These are phyloP conservation scores for Sus cebifrons DNA, from an alignment of 2,797 vertebrate species.

Conservation along the genomic window DNA sequence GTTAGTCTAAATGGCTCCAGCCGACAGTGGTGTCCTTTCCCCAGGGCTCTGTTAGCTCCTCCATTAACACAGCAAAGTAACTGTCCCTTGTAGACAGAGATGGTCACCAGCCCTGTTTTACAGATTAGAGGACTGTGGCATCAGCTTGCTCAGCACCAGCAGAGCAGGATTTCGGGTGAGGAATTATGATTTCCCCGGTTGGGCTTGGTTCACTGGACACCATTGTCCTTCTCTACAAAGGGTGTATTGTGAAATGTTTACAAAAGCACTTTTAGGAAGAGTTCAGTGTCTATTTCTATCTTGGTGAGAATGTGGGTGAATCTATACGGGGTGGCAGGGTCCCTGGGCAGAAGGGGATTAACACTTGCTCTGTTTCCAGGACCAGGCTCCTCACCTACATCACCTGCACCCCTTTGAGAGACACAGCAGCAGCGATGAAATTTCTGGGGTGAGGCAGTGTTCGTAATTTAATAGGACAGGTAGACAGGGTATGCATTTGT, in stretches of 20 bases:
- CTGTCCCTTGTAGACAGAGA: not conserved
- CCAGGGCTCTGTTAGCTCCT: not conserved
- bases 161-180: conserved; percentile 23
- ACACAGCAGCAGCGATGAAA: not conserved
- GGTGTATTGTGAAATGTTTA: conserved; percentile 66
- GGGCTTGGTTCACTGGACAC: conserved; percentile 55
- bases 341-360: not conserved
- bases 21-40: not conserved
- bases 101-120: not conserved
- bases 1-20: not conserved
- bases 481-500: not conserved
- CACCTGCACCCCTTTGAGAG: not conserved
- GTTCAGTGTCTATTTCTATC: conserved; percentile 57
- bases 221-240: conserved; percentile 69
- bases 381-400: not conserved
- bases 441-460: not conserved
- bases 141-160: conserved; percentile 14
- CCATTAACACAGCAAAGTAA: not conserved
- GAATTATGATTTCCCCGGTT: conserved; percentile 16
- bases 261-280: conserved; percentile 77
- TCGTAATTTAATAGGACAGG: not conserved
- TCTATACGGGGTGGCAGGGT: not conserved
- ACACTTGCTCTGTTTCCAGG: not conserved
- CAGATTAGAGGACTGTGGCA: not conserved
- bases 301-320: conserved; percentile 42